phyloP scores from a whole-genome alignment of 2,888 invertebrate genomes.

The Mactromeris polynyma region DNA sequence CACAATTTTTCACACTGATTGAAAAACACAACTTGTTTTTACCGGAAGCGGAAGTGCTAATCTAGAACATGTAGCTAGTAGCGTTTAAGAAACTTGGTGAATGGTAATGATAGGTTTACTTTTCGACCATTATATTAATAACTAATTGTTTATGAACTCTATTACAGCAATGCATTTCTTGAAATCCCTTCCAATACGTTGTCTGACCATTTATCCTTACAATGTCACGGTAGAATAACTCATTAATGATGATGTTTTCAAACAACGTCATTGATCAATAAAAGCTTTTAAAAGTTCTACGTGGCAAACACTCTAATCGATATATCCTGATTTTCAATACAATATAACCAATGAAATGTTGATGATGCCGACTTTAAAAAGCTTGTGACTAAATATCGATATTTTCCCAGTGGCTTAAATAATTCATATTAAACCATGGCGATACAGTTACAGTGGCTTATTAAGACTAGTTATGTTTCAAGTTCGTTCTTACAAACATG shows the following conservation, averaged over 20 bases:
- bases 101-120: too few species aligned
- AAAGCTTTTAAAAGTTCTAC: constrained; percentile 10
- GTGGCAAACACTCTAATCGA: constrained; percentile 13
- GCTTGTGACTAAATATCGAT: not conserved
- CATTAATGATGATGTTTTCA: not conserved
- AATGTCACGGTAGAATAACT: not conserved
- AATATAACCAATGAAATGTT: constrained; percentile 27
- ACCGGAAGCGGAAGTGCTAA: too few species aligned
- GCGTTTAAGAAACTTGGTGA: too few species aligned
- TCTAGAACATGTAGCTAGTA: too few species aligned
- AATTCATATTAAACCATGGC: constrained; percentile 29
- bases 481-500: not conserved
- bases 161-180: not conserved
- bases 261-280: not conserved
- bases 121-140: too few species aligned
- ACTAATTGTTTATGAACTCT: too few species aligned
- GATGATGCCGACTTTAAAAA: not conserved
- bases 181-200: not conserved
- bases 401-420: not conserved
- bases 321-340: constrained; percentile 17
- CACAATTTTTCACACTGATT: too few species aligned
- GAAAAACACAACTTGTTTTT: too few species aligned
- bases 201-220: too few species aligned
- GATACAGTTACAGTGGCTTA: not conserved
- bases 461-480: not conserved